Base-by-base conservation (phyloP, 2,113 vertebrate genomes). In the Clarias macrocephalus region DNA sequence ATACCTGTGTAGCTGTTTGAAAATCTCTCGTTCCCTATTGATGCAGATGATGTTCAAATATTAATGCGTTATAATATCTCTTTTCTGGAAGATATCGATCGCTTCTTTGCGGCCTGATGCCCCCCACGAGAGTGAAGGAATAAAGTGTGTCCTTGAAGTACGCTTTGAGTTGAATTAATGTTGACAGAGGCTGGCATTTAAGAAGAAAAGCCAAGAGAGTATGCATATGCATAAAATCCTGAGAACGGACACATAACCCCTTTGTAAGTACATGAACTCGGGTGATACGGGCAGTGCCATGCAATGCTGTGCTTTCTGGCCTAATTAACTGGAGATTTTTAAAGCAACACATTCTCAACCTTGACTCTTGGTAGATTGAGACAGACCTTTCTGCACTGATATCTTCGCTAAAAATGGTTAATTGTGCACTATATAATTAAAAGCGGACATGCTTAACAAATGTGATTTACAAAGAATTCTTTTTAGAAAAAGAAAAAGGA, bases 31-130 rank as follows among this genome's bases (percentile, higher is more conserved):
- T 18, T 66, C 33, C 48, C 57, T 37, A 54, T 37, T 81, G 33
- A 87, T 87, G 57, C 37, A 82, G 59, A 62, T 66, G 42, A 52
- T 73, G 85, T 52, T 80, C 56, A 80, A 83, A 77, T 77, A 76
- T 83, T 76, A 73, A 72, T 82, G 83, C 62, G 76, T 88, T 91
- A 75, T 80, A 86, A 86, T 84, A 81, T 77, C 60, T 86, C 80
- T 80, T 86, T 88, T 88, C 86, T 88, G 84, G 68, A 82, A 56
- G n/a, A 83, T 87, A 90, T 88, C 65, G 90, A 90, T 82, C 77
- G 81, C 80, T 84, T 77, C 86, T 83, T 86, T 89, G 79, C 13
- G 54, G 81, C 72, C 79, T 59, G 52, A 82, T 86, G 77, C 70
- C 84, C 76, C 77, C 72, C 66, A 65, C 52, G 77, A 65, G 57